phyloP scores from a whole-genome alignment of 2,113 vertebrate genomes.

The Chaenogobius annularis region DNA sequence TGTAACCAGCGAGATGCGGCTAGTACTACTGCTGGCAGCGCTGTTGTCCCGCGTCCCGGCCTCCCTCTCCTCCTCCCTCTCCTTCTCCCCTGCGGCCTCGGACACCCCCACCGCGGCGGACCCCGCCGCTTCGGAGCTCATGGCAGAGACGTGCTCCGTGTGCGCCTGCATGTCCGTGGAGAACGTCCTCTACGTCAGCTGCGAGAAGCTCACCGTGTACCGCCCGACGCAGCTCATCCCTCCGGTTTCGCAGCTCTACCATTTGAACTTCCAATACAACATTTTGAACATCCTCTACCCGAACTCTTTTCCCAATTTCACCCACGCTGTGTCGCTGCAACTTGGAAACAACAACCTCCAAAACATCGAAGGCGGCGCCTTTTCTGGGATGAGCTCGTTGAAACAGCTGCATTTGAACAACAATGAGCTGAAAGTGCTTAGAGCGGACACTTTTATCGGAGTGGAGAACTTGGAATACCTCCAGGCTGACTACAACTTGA shows the following conservation, averaged over 20 bases:
- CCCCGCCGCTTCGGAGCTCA: constrained; percentile 78
- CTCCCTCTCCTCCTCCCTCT: constrained; percentile 66
- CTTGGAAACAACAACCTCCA: constrained; percentile 98
- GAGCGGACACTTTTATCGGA: constrained; percentile 95
- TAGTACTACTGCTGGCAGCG: constrained; percentile 93
- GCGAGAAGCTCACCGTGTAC: constrained; percentile 95
- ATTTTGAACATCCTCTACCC: constrained; percentile 93
- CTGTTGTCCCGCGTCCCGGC: constrained; percentile 77
- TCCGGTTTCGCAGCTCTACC: constrained; percentile 92
- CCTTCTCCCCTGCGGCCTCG: constrained; percentile 57
- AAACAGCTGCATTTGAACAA: constrained; percentile 99
- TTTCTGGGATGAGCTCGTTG: constrained; percentile 90
- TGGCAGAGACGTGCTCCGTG: constrained; percentile 93
- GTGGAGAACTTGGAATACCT: constrained; percentile 99
- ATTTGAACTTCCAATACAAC: constrained; percentile 98
- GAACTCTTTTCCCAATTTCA: constrained; percentile 96
- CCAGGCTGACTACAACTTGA: constrained; percentile 99
- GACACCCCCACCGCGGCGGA: constrained; percentile 61
- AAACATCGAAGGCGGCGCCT: constrained; percentile 97
- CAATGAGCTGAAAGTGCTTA: constrained; percentile 95
- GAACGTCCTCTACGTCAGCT: constrained; percentile 98
- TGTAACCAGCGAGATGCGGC: constrained; percentile 94
- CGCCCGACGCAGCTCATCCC: constrained; percentile 95
- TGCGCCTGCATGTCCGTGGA: constrained; percentile 97
- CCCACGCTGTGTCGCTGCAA: constrained; percentile 95